A percentile compares a stretch with the other conserved stretches of the same genome.
phyloP scores from a whole-genome alignment of 2,797 vertebrate genomes.

The Sarcophilus harrisii region DNA sequence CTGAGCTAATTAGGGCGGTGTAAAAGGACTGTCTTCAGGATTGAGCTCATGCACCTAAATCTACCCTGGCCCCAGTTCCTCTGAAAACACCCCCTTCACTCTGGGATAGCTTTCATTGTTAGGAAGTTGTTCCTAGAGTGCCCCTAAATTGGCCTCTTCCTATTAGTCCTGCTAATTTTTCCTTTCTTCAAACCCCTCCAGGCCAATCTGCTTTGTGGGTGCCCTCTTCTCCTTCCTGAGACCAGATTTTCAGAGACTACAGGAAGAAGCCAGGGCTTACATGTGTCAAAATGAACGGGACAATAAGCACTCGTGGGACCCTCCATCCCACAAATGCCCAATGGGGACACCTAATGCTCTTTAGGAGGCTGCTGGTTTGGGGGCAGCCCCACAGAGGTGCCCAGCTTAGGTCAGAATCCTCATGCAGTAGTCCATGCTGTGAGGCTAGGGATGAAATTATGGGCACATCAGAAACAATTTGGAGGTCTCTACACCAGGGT shows the following conservation, averaged over 20 bases:
- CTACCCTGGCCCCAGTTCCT: neutral
- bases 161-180: neutral
- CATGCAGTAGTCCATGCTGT: neutral
- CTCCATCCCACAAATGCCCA: neutral
- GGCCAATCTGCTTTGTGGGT: neutral
- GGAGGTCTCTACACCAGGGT: neutral
- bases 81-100: neutral
- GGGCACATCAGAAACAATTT: neutral
- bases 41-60: neutral
- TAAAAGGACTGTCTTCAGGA: neutral
- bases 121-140: neutral
- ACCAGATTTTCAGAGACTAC: neutral
- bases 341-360: neutral
- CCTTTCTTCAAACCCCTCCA: neutral
- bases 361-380: neutral
- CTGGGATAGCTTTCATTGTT: neutral
- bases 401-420: neutral
- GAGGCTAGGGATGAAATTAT: neutral
- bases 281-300: neutral
- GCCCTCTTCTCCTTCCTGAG: neutral
- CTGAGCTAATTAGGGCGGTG: neutral
- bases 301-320: neutral
- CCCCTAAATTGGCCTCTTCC: neutral
- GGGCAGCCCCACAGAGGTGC: neutral
- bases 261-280: neutral